A percentile compares a stretch with the other conserved stretches of the same genome.
Conservation (phyloP, 2,797 vertebrate species). For the Pangasius djambal region DNA sequence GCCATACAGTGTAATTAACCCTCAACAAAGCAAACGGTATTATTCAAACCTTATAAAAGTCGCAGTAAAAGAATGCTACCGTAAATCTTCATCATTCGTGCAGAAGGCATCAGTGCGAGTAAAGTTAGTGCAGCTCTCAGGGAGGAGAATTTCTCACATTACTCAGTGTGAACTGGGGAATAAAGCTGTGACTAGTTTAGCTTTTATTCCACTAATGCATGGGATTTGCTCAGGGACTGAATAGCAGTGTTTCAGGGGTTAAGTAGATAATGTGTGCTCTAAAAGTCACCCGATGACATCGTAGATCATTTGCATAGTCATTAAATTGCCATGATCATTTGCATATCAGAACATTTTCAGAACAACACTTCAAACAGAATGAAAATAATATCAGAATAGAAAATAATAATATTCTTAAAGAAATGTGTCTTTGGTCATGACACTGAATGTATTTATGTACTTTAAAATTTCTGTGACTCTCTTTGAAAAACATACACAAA, state of each 20-base stretch:
- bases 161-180: too few relatives aligned
- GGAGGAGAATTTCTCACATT: not conserved
- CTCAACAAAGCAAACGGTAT: not conserved
- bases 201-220: not conserved
- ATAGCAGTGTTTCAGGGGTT: not conserved
- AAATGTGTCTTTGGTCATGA: not conserved
- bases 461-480: too few relatives aligned
- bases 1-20: not conserved
- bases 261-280: too few relatives aligned
- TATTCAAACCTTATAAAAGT: not conserved
- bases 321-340: not conserved
- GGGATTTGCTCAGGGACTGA: too few relatives aligned
- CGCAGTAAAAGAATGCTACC: not conserved
- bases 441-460: not conserved
- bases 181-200: not conserved
- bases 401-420: not conserved
- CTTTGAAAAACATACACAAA: not conserved
- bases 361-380: not conserved
- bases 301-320: not conserved
- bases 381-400: not conserved
- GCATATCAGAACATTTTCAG: not conserved
- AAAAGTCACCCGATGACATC: not conserved
- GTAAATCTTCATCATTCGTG: not conserved
- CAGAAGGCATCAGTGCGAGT: not conserved
- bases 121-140: not conserved